phyloP scores from a whole-genome alignment of 1,140 invertebrate genomes.

The Zaprionus africanus region DNA sequence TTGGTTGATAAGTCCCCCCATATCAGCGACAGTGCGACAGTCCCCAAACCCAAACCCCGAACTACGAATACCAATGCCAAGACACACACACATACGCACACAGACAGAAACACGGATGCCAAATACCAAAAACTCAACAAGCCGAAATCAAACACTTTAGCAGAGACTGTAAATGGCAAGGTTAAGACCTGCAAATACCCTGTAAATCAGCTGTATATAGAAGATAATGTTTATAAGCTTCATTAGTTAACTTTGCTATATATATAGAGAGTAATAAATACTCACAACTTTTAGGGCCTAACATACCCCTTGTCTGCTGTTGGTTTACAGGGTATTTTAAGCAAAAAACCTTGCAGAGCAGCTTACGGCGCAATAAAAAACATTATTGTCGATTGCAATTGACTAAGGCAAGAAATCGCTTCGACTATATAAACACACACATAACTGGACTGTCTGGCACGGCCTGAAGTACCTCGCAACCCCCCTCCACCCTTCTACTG shows the following conservation, averaged over 20 bases:
- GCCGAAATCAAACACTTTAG: slow-evolving; percentile 11
- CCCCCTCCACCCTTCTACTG: too few species aligned
- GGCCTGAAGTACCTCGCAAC: neutral
- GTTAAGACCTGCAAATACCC: slow-evolving; percentile 17
- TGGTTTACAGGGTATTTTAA: slow-evolving; percentile 21
- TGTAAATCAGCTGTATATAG: neutral
- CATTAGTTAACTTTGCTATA: too few species aligned
- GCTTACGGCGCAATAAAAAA: slow-evolving; percentile 43
- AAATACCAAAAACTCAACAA: slow-evolving; percentile 17
- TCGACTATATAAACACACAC: slow-evolving; percentile 19
- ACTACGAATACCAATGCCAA: slow-evolving; percentile 11
- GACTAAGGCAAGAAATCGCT: slow-evolving; percentile 41
- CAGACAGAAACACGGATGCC: slow-evolving; percentile 3
- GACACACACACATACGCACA: neutral
- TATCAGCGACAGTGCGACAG: slow-evolving; percentile 21
- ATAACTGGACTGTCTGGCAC: slow-evolving; percentile 41
- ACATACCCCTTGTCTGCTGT: neutral
- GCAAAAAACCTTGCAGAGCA: slow-evolving; percentile 36
- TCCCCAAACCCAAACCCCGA: slow-evolving; percentile 15
- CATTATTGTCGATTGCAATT: slow-evolving; percentile 37
- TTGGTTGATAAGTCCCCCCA: slow-evolving; percentile 47
- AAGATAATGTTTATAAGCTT: too few species aligned
- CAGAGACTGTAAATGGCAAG: neutral
- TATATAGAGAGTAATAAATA: too few species aligned
- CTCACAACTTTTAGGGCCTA: fast-evolving